Percentiles rank a stretch among this genome's conserved stretches.
These are phyloP conservation scores for Drosophila eohydei DNA, from an alignment of 2,888 invertebrate genomes.

Conservation along the genomic window DNA sequence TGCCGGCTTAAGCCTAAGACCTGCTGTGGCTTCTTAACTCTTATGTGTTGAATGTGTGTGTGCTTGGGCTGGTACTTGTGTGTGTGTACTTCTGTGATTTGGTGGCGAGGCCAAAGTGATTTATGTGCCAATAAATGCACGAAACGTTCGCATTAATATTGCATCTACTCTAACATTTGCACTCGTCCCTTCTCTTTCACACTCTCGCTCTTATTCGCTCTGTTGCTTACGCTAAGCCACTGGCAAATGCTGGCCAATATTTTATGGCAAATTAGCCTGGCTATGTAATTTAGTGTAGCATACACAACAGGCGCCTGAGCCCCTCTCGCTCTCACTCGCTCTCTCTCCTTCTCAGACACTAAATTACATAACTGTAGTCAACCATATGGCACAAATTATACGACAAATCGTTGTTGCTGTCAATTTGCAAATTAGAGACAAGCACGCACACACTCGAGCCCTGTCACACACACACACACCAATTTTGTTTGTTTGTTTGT, in stretches of 20 bases:
- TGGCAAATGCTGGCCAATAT: slow-evolving; percentile 43
- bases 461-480: slow-evolving; percentile 11
- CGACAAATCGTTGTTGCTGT: slow-evolving; percentile 56
- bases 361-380: slow-evolving; percentile 55
- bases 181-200: not conserved
- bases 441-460: slow-evolving; percentile 1
- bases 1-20: slow-evolving; percentile 60
- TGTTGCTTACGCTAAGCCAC: slow-evolving; percentile 2
- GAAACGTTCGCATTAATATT: slow-evolving; percentile 67
- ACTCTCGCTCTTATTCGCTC: not conserved
- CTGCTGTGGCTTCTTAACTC: slow-evolving; percentile 18
- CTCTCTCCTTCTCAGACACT: slow-evolving; percentile 10
- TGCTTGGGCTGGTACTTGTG: not conserved
- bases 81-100: slow-evolving; percentile 51
- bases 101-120: slow-evolving; percentile 56
- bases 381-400: slow-evolving; percentile 60
- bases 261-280: slow-evolving; percentile 64
- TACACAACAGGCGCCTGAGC: slow-evolving; percentile 47
- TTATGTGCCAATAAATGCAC: slow-evolving; percentile 73
- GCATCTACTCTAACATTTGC: slow-evolving; percentile 43
- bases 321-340: not conserved
- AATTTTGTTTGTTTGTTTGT: slow-evolving; percentile 46
- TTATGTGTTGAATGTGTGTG: not conserved
- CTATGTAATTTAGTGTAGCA: slow-evolving; percentile 65
- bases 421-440: slow-evolving; percentile 63